Evolutionary conservation across 2,113 vertebrate species (phyloP).

Genomic region (Thryonomys swinderianus): DNA sequence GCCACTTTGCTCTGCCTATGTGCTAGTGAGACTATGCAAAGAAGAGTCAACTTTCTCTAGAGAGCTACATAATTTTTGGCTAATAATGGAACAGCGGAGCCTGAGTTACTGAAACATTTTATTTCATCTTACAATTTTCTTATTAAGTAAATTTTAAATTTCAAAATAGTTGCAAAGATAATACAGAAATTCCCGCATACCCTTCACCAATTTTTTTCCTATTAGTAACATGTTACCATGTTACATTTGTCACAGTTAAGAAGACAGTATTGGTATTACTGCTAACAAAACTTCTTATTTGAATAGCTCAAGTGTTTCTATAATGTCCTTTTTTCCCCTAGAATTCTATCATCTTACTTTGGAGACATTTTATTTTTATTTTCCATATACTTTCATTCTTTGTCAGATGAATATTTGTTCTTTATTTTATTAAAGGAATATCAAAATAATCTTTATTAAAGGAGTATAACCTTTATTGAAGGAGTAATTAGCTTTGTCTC

Average conservation of each 20-base stretch:
- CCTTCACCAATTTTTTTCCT: background rate
- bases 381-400: slow-evolving; percentile 30
- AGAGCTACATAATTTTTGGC: background rate
- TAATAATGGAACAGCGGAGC: background rate
- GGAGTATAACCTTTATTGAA: background rate
- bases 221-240: background rate
- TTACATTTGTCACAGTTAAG: background rate
- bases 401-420: slow-evolving; percentile 2
- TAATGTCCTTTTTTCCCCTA: background rate
- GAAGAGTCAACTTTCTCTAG: background rate
- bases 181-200: background rate
- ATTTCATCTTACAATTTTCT: background rate
- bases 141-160: slow-evolving; percentile 11
- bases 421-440: background rate
- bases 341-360: background rate
- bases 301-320: background rate
- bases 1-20: background rate
- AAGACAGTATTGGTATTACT: background rate
- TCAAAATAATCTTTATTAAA: background rate
- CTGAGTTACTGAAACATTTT: background rate
- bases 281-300: background rate
- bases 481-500: background rate
- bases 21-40: background rate
- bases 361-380: slow-evolving; percentile 28
- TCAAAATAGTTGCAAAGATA: background rate